These are phyloP conservation scores for Pipistrellus pygmaeus DNA, from an alignment of 2,797 vertebrate species.

Conservation along the genomic window DNA sequence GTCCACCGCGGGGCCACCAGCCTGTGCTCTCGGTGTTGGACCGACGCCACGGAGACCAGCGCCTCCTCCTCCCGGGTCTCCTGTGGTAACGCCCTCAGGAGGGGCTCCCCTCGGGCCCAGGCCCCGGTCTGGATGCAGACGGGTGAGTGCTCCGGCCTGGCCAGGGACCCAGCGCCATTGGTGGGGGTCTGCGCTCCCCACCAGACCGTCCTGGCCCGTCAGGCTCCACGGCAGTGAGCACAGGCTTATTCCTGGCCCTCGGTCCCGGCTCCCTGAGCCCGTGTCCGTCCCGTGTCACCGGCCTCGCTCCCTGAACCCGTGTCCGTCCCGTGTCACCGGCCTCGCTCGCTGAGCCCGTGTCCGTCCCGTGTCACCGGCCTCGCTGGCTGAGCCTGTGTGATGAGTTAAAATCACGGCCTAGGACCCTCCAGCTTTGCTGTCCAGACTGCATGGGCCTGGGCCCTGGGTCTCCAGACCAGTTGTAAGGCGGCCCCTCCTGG, in stretches of 20 bases:
- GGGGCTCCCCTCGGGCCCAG: not conserved
- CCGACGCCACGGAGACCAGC: not conserved
- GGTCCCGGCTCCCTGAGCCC: not conserved
- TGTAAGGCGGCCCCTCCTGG: not conserved
- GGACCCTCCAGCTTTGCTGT: not conserved
- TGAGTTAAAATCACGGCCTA: no score
- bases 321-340: no score
- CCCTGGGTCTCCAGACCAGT: not conserved
- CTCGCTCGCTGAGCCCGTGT: no score
- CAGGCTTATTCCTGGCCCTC: not conserved
- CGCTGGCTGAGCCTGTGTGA: no score
- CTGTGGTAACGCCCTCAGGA: no score
- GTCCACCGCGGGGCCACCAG: no score
- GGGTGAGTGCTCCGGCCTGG: not conserved
- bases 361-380: no score
- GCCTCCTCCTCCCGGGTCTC: not conserved
- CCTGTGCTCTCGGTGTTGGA: no score
- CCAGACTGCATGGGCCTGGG: not conserved
- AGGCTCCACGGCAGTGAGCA: no score
- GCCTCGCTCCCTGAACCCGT: no score
- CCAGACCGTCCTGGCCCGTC: accelerated
- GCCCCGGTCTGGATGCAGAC: not conserved
- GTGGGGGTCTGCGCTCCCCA: no score
- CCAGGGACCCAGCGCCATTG: not conserved
- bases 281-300: not conserved